Conservation (phyloP, 2,113 vertebrate species). For the Alligator sinensis region DNA sequence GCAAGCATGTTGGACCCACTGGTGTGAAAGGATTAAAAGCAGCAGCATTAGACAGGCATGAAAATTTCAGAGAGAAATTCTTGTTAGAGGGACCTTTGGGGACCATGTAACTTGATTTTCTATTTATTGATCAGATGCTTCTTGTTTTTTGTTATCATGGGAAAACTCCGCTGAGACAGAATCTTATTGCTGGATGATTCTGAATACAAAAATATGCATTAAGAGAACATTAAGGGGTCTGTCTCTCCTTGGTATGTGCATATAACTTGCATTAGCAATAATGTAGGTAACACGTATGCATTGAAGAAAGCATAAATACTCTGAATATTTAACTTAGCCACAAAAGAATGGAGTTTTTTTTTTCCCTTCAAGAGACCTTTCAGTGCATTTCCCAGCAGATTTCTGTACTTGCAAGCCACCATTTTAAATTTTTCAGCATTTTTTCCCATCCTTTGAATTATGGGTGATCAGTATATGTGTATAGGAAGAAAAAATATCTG, state of each 20-base stretch:
- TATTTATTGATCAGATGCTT: constrained; percentile 73
- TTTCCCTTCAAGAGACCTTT: neutral
- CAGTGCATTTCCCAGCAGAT: neutral
- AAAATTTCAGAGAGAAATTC: constrained; percentile 70
- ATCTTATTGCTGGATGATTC: neutral
- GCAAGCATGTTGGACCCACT: constrained; percentile 64
- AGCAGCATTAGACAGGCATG: constrained; percentile 54
- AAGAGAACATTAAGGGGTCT: neutral
- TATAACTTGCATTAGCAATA: neutral
- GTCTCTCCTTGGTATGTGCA: neutral
- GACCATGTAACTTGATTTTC: constrained; percentile 74
- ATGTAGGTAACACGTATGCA: accelerated
- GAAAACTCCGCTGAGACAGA: constrained; percentile 33
- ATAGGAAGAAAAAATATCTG: neutral
- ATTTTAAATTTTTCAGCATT: neutral
- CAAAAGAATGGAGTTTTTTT: neutral
- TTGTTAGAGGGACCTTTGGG: constrained; percentile 57
- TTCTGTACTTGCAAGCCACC: neutral
- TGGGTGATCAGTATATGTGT: neutral
- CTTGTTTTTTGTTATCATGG: constrained; percentile 56
- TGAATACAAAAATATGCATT: neutral
- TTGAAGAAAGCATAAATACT: neutral
- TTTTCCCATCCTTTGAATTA: neutral
- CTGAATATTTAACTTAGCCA: neutral
- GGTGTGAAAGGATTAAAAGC: constrained; percentile 78